Evolutionary conservation across 2,888 invertebrate species (phyloP).

Genomic region (Scaptomyza polygonia): DNA sequence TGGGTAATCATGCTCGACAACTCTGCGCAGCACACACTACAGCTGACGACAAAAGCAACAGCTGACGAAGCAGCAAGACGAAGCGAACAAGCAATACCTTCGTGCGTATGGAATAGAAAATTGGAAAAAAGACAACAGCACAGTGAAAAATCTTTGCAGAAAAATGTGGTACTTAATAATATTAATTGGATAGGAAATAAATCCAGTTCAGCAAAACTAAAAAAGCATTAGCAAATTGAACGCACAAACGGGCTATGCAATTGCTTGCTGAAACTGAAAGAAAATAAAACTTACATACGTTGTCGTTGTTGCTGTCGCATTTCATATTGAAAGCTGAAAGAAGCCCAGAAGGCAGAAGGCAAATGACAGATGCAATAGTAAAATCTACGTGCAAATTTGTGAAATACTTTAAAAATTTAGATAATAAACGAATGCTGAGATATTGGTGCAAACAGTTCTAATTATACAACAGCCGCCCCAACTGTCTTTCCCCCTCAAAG

Average conservation of each 20-base stretch:
- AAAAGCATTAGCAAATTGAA: constrained; percentile 23
- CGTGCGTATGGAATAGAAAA: constrained; percentile 64
- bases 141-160: constrained; percentile 57
- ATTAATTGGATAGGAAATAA: constrained; percentile 35
- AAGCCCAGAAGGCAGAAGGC: constrained; percentile 51
- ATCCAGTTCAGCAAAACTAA: constrained; percentile 30
- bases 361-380: constrained; percentile 59
- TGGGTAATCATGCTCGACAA: constrained; percentile 23
- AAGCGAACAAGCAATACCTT: constrained; percentile 58
- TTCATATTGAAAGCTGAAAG: constrained; percentile 52
- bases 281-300: constrained; percentile 32
- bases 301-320: constrained; percentile 59
- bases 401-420: constrained; percentile 50
- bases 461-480: constrained; percentile 70
- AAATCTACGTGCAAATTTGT: constrained; percentile 64
- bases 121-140: constrained; percentile 60
- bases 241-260: constrained; percentile 46
- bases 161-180: constrained; percentile 62
- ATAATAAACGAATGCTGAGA: constrained; percentile 48
- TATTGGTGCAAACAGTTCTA: constrained; percentile 57
- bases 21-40: constrained; percentile 44
- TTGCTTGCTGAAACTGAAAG: constrained; percentile 24
- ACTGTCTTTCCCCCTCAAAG: constrained; percentile 54
- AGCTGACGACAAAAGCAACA: constrained; percentile 64
- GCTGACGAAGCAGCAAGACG: constrained; percentile 62